These are phyloP conservation scores for Diarsia dahlii DNA, from an alignment of 2,888 invertebrate species.

Conservation along the genomic window DNA sequence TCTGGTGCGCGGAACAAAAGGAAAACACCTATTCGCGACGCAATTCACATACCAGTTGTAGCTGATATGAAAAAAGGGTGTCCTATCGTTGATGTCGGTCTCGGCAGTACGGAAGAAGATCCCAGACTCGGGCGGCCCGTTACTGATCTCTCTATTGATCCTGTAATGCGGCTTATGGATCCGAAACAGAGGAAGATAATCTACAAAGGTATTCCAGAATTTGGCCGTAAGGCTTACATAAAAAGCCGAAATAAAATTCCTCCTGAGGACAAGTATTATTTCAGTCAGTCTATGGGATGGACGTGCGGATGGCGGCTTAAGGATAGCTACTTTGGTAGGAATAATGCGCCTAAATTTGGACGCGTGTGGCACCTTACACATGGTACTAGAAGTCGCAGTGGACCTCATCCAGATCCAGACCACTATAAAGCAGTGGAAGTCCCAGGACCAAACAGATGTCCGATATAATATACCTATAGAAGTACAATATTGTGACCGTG, in stretches of 20 bases:
- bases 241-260: slow-evolving; percentile 67
- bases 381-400: slow-evolving; percentile 69
- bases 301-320: slow-evolving; percentile 75
- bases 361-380: slow-evolving; percentile 71
- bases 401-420: slow-evolving; percentile 74
- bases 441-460: slow-evolving; percentile 17
- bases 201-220: slow-evolving; percentile 73
- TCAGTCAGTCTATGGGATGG: slow-evolving; percentile 69
- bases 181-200: slow-evolving; percentile 69
- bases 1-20: slow-evolving; percentile 67
- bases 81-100: slow-evolving; percentile 74
- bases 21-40: slow-evolving; percentile 68
- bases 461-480: not conserved
- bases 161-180: slow-evolving; percentile 58
- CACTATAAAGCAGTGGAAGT: slow-evolving; percentile 63
- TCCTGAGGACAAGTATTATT: slow-evolving; percentile 77
- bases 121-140: slow-evolving; percentile 69
- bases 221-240: slow-evolving; percentile 74
- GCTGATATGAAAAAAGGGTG: slow-evolving; percentile 70
- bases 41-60: slow-evolving; percentile 62
- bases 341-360: slow-evolving; percentile 63
- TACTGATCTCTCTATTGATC: slow-evolving; percentile 39
- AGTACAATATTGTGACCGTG: not conserved
- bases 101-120: slow-evolving; percentile 74
- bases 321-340: slow-evolving; percentile 70